Evolutionary conservation across 2,888 invertebrate genomes (phyloP).

Genomic region (Seladonia tumulorum): DNA sequence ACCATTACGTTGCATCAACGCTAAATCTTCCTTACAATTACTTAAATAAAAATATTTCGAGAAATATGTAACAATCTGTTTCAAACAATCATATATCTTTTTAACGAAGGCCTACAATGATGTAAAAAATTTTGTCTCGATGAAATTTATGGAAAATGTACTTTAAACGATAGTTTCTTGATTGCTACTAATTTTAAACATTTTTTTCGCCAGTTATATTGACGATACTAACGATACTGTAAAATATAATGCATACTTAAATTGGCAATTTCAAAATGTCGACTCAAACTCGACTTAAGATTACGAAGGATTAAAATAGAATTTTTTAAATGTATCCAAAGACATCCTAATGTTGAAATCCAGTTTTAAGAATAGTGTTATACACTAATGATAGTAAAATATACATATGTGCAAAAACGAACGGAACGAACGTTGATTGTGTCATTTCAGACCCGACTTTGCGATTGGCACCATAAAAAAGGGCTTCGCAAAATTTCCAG

Average conservation of each 20-base stretch:
- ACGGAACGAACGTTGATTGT: not conserved
- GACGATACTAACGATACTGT: not conserved
- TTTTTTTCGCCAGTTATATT: not conserved
- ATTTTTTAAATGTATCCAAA: too few species aligned
- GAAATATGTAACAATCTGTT: not conserved
- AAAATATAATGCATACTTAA: not conserved
- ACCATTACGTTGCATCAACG: not conserved
- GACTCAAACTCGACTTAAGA: not conserved
- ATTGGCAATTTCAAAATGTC: not conserved
- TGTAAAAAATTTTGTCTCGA: not conserved
- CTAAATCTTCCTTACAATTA: not conserved
- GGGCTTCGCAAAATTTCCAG: constrained; percentile 87
- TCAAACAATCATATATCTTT: not conserved
- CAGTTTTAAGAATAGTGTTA: not conserved
- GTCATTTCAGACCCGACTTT: constrained; percentile 84
- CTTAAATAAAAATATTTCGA: not conserved
- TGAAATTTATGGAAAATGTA: not conserved
- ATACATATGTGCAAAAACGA: not conserved
- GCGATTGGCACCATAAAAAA: constrained; percentile 87
- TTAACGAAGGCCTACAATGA: not conserved
- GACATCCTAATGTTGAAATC: not conserved
- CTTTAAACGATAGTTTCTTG: not conserved
- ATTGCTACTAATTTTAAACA: not conserved
- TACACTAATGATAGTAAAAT: not conserved
- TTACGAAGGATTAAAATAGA: too few species aligned